Percentiles rank a stretch among this genome's conserved stretches.
Evolutionary conservation across 2,113 vertebrate genomes (phyloP).

Genomic region (Xiphophorus couchianus): DNA sequence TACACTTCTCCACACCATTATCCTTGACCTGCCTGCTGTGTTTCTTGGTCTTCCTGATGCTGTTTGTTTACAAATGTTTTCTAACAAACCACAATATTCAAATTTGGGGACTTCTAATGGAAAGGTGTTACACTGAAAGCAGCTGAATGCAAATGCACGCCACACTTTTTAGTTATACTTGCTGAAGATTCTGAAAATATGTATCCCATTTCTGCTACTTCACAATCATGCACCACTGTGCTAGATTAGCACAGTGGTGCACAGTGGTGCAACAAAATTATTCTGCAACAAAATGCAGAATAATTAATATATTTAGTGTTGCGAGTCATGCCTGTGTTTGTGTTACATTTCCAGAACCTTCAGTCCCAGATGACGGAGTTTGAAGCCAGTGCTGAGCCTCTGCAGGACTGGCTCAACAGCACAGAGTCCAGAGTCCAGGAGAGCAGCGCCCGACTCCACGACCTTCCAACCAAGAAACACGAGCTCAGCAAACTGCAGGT

Average conservation of each 20-base stretch:
- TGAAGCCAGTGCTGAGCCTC: slow-evolving; percentile 88
- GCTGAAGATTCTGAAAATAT: background rate
- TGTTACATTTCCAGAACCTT: slow-evolving; percentile 80
- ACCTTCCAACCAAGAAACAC: slow-evolving; percentile 90
- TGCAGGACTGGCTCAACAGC: slow-evolving; percentile 90
- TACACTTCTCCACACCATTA: no score
- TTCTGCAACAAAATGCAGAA: background rate
- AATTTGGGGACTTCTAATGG: background rate
- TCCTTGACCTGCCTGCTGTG: background rate
- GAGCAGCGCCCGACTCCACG: slow-evolving; percentile 88
- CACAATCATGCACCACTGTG: no score
- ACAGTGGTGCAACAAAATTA: no score
- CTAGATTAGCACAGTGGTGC: no score
- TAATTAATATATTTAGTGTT: background rate
- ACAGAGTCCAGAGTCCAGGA: slow-evolving; percentile 87
- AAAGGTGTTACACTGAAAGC: background rate
- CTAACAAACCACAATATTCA: background rate
- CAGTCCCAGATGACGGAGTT: slow-evolving; percentile 96
- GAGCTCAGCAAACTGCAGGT: slow-evolving; percentile 97
- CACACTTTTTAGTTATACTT: background rate
- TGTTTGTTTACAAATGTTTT: background rate
- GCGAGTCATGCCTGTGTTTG: background rate
- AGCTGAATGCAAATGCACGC: background rate
- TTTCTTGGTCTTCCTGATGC: background rate
- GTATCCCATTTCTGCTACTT: background rate